phyloP scores from a whole-genome alignment of 2,888 invertebrate species.

The Blastobasis lacticolella region DNA sequence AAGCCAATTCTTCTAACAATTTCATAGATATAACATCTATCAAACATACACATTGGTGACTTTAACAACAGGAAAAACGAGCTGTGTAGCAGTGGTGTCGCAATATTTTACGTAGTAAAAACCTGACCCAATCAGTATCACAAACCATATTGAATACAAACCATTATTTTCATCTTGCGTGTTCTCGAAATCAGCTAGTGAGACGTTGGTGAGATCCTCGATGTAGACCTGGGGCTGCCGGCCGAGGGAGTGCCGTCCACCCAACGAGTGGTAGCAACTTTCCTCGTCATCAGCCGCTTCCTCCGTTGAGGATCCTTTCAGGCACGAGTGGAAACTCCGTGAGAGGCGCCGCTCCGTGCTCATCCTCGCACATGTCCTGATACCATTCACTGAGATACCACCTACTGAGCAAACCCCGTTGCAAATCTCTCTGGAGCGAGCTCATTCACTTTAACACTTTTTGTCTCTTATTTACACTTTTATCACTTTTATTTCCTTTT shows the following conservation, averaged over 20 bases:
- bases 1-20: no score
- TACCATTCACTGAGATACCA: constrained; percentile 21
- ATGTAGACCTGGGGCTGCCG: constrained; percentile 61
- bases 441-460: background rate
- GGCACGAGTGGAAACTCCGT: constrained; percentile 80
- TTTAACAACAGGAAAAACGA: no score
- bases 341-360: constrained; percentile 76
- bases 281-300: constrained; percentile 67
- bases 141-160: constrained; percentile 28
- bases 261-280: constrained; percentile 63
- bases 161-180: constrained; percentile 60
- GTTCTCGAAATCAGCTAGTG: constrained; percentile 59
- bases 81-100: no score
- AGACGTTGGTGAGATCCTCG: constrained; percentile 60
- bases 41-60: no score
- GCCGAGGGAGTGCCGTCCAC: constrained; percentile 57
- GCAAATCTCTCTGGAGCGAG: constrained; percentile 6
- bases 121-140: background rate
- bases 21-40: no score
- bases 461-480: no score
- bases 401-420: constrained; percentile 4
- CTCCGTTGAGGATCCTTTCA: constrained; percentile 75
- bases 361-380: constrained; percentile 64
- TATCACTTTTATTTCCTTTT: no score
- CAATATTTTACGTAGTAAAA: background rate